A percentile compares a stretch with the other conserved stretches of the same genome.
Evolutionary conservation across 1,140 invertebrate genomes (phyloP).

Genomic region (Popillia japonica): DNA sequence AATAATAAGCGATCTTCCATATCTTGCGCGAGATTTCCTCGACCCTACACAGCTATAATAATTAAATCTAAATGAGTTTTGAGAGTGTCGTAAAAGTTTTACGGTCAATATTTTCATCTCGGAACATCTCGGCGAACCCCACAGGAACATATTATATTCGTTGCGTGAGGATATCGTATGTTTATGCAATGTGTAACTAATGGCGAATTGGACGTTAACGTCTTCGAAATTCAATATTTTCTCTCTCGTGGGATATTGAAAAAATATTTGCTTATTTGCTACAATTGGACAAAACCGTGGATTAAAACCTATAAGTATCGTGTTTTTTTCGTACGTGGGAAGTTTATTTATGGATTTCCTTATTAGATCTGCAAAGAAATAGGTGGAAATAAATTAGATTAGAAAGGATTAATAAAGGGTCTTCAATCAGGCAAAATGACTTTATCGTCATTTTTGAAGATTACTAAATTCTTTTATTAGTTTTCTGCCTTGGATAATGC

Average conservation of each 20-base stretch:
- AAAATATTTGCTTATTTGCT: neutral
- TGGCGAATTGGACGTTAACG: neutral
- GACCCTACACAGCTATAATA: neutral
- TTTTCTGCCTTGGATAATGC: too few relatives aligned
- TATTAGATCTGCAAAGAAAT: too few relatives aligned
- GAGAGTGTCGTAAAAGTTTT: conserved; percentile 5
- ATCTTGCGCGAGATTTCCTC: neutral
- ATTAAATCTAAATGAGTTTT: conserved; percentile 19
- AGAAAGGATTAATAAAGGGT: too few relatives aligned
- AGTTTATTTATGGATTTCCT: too few relatives aligned
- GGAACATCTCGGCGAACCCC: neutral
- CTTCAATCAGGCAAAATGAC: too few relatives aligned
- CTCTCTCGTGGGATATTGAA: neutral
- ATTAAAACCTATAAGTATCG: neutral
- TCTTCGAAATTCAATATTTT: neutral
- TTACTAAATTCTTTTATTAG: too few relatives aligned
- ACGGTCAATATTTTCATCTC: conserved; percentile 15
- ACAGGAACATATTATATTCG: neutral
- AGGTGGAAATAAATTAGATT: too few relatives aligned
- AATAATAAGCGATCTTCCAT: neutral
- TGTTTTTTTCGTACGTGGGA: too few relatives aligned
- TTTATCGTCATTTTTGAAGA: too few relatives aligned
- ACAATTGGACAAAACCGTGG: neutral
- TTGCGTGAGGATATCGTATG: neutral
- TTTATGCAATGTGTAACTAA: conserved; percentile 5